Percentiles rank a stretch among this genome's conserved stretches.
These are phyloP conservation scores for Zaprionus gabonicus DNA, from an alignment of 1,140 invertebrate species.

Conservation along the genomic window DNA sequence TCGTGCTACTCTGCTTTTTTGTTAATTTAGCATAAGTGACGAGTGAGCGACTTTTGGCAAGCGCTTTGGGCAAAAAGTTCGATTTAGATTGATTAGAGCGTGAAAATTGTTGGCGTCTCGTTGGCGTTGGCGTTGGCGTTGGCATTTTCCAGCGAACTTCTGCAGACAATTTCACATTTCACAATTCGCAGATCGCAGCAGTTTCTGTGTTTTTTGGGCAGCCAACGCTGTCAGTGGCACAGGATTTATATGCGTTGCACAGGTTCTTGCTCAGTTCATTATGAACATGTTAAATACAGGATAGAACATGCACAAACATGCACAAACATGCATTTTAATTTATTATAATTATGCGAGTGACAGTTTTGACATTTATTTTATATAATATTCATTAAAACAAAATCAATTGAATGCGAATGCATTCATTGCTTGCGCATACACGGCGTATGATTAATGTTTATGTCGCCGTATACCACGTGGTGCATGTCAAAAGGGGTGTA, in stretches of 20 bases:
- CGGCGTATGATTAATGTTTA: conserved; percentile 54
- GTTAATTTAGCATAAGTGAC: conserved; percentile 82
- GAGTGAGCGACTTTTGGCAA: conserved; percentile 80
- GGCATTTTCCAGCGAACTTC: not conserved
- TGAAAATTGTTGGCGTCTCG: conserved; percentile 73
- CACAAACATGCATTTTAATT: conserved; percentile 47
- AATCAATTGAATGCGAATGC: conserved; percentile 38
- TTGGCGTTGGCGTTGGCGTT: conserved; percentile 3
- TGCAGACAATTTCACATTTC: not conserved
- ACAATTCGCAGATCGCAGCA: conserved; percentile 6
- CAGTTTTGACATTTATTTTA: conserved; percentile 37
- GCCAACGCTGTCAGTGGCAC: conserved; percentile 49
- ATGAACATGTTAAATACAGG: conserved; percentile 44
- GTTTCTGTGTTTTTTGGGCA: conserved; percentile 14
- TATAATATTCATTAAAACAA: conserved; percentile 38
- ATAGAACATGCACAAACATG: not conserved
- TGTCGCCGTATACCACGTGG: not conserved
- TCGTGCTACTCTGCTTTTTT: conserved; percentile 49
- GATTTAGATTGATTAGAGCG: conserved; percentile 76
- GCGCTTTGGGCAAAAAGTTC: conserved; percentile 63
- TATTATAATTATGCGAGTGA: conserved; percentile 58
- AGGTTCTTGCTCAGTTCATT: conserved; percentile 43
- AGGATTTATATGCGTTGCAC: conserved; percentile 62
- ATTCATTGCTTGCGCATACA: conserved; percentile 4
- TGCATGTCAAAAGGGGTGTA: not conserved